Evolutionary conservation across 2,888 invertebrate genomes (phyloP).

Genomic region (Eristalis intricaria): DNA sequence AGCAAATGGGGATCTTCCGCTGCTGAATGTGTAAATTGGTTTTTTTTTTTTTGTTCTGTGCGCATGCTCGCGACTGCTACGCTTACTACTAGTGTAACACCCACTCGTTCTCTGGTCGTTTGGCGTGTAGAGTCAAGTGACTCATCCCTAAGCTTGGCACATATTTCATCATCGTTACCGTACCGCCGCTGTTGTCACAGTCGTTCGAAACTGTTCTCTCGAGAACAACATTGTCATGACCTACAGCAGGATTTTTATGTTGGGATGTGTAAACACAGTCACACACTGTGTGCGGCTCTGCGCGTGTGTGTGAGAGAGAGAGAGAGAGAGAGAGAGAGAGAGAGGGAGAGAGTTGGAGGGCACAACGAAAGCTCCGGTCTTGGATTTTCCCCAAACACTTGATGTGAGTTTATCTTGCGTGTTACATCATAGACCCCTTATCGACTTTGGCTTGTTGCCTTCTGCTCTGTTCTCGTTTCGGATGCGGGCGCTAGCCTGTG

Average conservation of each 20-base stretch:
- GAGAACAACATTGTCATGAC: conserved; percentile 35
- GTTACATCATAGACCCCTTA: conserved; percentile 40
- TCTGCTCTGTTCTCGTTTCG: not conserved
- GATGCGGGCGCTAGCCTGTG: not conserved
- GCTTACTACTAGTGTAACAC: not conserved
- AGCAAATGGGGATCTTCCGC: conserved; percentile 2
- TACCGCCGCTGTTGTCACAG: not conserved
- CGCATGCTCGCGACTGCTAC: conserved; percentile 8
- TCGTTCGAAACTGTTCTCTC: not conserved
- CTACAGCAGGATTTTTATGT: conserved; percentile 55
- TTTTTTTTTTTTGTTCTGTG: conserved; percentile 1
- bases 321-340: not conserved
- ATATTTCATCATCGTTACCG: not conserved
- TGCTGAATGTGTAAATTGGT: conserved; percentile 3
- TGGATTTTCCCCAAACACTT: not conserved
- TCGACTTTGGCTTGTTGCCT: conserved; percentile 3
- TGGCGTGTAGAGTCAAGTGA: not conserved
- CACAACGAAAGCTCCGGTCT: conserved; percentile 11
- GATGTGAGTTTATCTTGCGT: conserved; percentile 1
- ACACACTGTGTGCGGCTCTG: no score
- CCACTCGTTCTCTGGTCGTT: not conserved
- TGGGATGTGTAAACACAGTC: conserved; percentile 6
- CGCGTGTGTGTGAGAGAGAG: not conserved
- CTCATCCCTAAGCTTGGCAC: not conserved
- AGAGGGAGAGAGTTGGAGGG: not conserved